Evolutionary conservation across 2,113 vertebrate species (phyloP).

Genomic region (Phylloscopus whistleri): DNA sequence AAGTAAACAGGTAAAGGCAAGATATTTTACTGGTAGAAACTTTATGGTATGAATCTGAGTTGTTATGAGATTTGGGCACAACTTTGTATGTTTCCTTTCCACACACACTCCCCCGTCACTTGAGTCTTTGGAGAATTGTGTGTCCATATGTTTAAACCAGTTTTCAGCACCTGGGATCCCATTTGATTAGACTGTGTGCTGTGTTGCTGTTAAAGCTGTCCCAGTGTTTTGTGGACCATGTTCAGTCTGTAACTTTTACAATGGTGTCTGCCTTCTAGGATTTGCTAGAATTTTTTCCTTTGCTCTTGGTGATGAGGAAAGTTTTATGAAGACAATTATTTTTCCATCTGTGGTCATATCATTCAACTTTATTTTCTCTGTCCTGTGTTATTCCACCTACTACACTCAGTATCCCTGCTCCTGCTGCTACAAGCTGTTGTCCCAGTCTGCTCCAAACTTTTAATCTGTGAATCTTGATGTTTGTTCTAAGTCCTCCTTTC

Average conservation of each 20-base stretch:
- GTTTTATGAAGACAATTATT: not conserved
- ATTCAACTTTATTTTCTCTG: not conserved
- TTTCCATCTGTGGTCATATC: not conserved
- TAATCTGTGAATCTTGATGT: not conserved
- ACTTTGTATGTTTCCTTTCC: not conserved
- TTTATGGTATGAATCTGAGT: not conserved
- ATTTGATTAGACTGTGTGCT: not conserved
- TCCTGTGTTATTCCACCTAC: not conserved
- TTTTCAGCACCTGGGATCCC: not conserved
- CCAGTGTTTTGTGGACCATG: not conserved
- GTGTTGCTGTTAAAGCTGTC: not conserved
- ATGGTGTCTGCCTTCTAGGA: not conserved
- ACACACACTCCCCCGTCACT: accelerated
- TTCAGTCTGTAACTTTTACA: not conserved
- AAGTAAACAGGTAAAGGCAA: not conserved
- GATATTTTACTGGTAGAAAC: not conserved
- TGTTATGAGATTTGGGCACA: not conserved
- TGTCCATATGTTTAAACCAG: not conserved
- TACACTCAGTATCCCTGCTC: not conserved
- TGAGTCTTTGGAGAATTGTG: not conserved
- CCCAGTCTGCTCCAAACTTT: slow-evolving; percentile 13
- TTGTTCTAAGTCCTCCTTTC: not conserved
- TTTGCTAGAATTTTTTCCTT: not conserved
- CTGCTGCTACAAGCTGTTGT: slow-evolving; percentile 57
- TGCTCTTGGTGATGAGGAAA: not conserved